These are phyloP conservation scores for Neopipo cinnamomea DNA, from an alignment of 2,113 vertebrate species.

Conservation along the genomic window DNA sequence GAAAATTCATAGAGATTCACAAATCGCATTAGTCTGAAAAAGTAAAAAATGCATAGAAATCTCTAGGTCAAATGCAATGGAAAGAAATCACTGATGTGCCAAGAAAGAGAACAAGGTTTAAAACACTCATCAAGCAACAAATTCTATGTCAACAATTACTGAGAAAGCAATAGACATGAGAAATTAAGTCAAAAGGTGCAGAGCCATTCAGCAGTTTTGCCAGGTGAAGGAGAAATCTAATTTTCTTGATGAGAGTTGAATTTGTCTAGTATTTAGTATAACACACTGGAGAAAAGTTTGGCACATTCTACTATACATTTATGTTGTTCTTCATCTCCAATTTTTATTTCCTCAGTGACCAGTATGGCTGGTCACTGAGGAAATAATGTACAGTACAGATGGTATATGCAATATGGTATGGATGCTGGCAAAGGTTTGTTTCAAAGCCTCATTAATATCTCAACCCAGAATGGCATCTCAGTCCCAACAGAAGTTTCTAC, in stretches of 20 bases:
- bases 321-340: neutral
- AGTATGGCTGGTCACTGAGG: too few relatives aligned
- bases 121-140: conserved; percentile 21
- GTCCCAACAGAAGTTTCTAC: neutral
- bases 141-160: neutral
- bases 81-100: conserved; percentile 12
- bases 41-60: conserved; percentile 50
- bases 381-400: too few relatives aligned
- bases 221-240: conserved; percentile 38
- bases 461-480: neutral
- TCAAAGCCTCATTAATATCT: neutral
- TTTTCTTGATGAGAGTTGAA: conserved; percentile 35
- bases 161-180: conserved; percentile 5
- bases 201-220: conserved; percentile 4
- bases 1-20: neutral
- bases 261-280: neutral
- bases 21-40: neutral
- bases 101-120: conserved; percentile 30
- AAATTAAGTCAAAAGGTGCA: conserved; percentile 11
- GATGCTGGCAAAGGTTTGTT: neutral
- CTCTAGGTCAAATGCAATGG: neutral
- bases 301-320: neutral
- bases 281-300: neutral
- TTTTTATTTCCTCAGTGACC: neutral
- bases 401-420: neutral